These are phyloP conservation scores for Nasonia longicornis DNA, from an alignment of 1,140 invertebrate genomes.

Conservation along the genomic window DNA sequence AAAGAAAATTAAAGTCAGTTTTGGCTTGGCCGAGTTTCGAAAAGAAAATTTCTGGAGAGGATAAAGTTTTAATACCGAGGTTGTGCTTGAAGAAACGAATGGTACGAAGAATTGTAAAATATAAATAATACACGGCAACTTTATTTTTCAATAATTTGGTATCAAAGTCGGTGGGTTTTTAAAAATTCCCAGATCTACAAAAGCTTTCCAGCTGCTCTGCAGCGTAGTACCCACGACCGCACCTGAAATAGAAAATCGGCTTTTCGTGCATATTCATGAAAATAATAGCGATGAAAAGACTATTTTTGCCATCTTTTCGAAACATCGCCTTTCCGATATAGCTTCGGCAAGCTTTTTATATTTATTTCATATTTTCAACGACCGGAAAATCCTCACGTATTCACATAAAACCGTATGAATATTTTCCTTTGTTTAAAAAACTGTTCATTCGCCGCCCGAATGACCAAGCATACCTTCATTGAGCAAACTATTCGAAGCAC, in stretches of 20 bases:
- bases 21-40: background rate
- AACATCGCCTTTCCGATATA: background rate
- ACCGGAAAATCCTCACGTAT: background rate
- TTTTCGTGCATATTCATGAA: slow-evolving; percentile 10
- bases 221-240: background rate
- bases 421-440: background rate
- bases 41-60: background rate
- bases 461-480: background rate
- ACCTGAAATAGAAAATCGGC: background rate
- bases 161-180: too few relatives aligned
- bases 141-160: too few relatives aligned
- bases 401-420: too few relatives aligned
- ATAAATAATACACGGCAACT: too few relatives aligned
- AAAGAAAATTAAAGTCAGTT: background rate
- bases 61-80: too few relatives aligned
- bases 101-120: too few relatives aligned
- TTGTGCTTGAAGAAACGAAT: too few relatives aligned
- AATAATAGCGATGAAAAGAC: slow-evolving; percentile 10
- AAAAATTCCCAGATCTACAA: background rate
- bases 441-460: too few relatives aligned
- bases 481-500: background rate
- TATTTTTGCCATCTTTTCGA: background rate
- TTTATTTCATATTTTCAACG: background rate
- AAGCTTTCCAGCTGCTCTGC: background rate
- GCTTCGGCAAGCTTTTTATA: background rate